Evolutionary conservation across 2,113 vertebrate genomes (phyloP).

Genomic region (Podilymbus podiceps): DNA sequence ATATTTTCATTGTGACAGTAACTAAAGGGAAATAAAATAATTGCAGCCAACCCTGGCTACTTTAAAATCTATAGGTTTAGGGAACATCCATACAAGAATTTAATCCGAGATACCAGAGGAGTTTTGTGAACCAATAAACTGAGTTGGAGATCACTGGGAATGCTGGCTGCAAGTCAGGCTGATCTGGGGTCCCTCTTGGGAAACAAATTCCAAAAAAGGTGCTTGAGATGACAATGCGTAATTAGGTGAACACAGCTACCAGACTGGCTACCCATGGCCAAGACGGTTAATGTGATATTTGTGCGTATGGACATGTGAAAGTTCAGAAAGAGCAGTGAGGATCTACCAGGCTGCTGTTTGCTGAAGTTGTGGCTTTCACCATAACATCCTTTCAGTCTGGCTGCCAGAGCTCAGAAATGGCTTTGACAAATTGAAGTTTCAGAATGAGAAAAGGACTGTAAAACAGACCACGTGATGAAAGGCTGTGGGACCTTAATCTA

Average conservation of each 20-base stretch:
- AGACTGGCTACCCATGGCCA: not conserved
- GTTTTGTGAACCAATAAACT: not conserved
- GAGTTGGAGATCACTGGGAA: not conserved
- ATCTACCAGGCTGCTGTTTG: not conserved
- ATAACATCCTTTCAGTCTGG: not conserved
- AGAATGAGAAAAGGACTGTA: not conserved
- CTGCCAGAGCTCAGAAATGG: not conserved
- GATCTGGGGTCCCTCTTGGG: not conserved
- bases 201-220: not conserved
- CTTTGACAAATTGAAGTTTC: not conserved
- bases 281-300: not conserved
- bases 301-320: not conserved
- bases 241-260: not conserved
- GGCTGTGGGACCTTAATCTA: not conserved
- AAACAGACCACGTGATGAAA: not conserved
- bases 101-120: not conserved
- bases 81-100: not conserved
- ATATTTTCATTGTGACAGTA: not conserved
- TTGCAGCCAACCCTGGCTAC: not conserved
- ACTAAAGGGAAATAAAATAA: not conserved
- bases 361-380: not conserved
- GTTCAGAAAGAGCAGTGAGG: not conserved
- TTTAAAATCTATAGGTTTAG: not conserved
- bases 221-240: not conserved
- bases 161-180: not conserved